These are phyloP conservation scores for Drosophila atroscutellata DNA, from an alignment of 2,888 invertebrate species.

Conservation along the genomic window DNA sequence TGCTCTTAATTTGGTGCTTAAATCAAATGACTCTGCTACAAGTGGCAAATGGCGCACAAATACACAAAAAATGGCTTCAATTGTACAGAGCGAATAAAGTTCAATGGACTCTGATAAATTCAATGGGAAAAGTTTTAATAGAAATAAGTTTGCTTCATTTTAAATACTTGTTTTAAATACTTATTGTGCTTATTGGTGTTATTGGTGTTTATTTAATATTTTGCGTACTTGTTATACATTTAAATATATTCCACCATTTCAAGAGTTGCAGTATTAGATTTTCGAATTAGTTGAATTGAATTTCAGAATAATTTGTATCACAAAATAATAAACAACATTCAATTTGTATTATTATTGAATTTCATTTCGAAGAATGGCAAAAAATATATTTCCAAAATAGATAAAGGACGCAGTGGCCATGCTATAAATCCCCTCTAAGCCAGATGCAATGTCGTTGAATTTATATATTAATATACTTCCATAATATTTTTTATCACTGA, in stretches of 20 bases:
- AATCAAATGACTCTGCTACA: conserved; percentile 63
- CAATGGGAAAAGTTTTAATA: too few relatives aligned
- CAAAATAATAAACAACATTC: background rate
- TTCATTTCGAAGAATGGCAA: background rate
- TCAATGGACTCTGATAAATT: background rate
- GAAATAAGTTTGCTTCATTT: background rate
- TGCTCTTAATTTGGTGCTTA: conserved; percentile 70
- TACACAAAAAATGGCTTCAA: conserved; percentile 1
- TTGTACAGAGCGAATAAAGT: background rate
- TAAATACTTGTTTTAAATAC: too few relatives aligned
- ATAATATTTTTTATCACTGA: background rate
- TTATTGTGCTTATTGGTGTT: too few relatives aligned
- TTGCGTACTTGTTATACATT: background rate
- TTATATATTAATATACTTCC: background rate
- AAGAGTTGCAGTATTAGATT: background rate
- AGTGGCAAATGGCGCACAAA: conserved; percentile 29
- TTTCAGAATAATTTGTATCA: background rate
- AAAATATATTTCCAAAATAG: background rate
- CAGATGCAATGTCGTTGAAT: background rate
- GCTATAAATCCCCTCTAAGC: background rate
- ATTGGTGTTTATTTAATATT: background rate
- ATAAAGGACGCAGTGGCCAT: background rate
- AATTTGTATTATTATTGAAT: background rate
- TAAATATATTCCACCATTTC: background rate
- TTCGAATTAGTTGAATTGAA: background rate